phyloP scores from a whole-genome alignment of 2,797 vertebrate species.

The Calcarius lapponicus region DNA sequence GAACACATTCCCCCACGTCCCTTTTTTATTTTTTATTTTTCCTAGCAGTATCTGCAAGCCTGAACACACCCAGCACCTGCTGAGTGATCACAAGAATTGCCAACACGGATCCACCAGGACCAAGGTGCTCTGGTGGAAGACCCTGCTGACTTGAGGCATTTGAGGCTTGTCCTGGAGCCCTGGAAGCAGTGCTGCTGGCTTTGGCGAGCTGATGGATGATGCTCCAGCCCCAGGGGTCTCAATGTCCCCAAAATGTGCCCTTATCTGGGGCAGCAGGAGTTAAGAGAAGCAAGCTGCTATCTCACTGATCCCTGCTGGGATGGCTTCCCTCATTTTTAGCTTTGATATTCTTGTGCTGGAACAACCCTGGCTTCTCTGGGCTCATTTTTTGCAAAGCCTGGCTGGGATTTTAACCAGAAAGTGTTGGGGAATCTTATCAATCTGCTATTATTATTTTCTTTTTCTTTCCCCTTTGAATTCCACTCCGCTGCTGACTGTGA shows the following conservation, averaged over 20 bases:
- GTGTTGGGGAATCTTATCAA: constrained; percentile 17
- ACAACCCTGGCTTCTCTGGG: not conserved
- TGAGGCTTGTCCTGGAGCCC: not conserved
- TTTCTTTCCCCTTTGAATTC: constrained; percentile 44
- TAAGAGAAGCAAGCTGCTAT: not conserved
- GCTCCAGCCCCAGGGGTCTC: not conserved
- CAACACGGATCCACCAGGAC: not conserved
- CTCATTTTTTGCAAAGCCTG: not conserved
- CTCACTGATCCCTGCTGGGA: constrained; percentile 25
- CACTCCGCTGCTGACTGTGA: constrained; percentile 9
- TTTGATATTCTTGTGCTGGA: constrained; percentile 22
- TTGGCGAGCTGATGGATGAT: not conserved
- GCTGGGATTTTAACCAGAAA: constrained; percentile 19
- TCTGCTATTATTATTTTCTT: constrained; percentile 46
- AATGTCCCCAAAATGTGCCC: not conserved
- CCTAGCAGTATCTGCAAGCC: not conserved
- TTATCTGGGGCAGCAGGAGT: constrained; percentile 21
- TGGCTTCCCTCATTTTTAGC: not conserved
- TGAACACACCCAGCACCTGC: not conserved
- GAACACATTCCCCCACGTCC: accelerated
- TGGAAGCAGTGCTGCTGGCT: not conserved
- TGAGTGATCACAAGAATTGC: not conserved
- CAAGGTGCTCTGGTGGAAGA: not conserved
- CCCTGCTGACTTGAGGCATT: not conserved
- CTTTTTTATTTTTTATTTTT: not conserved